Percentiles rank a stretch among this genome's conserved stretches.
Evolutionary conservation across 2,113 vertebrate species (phyloP).

Genomic region (Eulemur macaco): DNA sequence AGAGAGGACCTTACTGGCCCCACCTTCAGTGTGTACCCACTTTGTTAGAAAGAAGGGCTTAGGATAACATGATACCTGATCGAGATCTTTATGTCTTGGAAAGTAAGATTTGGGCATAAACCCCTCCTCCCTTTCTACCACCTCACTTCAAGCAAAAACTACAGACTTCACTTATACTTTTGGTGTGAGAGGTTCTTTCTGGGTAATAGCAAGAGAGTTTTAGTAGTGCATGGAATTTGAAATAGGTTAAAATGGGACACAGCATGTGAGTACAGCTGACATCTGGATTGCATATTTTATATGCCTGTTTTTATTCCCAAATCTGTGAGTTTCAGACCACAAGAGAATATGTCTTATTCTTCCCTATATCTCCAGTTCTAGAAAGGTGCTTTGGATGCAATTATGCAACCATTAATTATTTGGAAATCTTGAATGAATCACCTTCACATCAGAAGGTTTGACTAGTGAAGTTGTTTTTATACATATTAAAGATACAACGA

Average conservation of each 20-base stretch:
- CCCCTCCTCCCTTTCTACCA: neutral
- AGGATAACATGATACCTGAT: neutral
- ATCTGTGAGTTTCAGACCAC: neutral
- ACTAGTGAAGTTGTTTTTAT: neutral
- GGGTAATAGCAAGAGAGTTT: neutral
- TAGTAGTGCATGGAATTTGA: neutral
- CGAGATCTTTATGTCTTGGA: neutral
- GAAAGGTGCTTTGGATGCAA: neutral
- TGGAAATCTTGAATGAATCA: neutral
- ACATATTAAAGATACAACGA: neutral
- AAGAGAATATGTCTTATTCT: neutral
- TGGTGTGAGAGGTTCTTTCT: neutral
- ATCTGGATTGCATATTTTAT: slow-evolving; percentile 26
- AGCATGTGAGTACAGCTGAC: neutral
- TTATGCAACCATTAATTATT: neutral
- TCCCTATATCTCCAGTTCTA: neutral
- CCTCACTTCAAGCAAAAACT: neutral
- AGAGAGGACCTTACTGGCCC: neutral
- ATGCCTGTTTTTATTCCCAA: neutral
- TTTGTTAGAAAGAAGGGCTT: neutral
- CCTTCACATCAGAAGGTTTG: neutral
- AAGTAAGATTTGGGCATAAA: neutral
- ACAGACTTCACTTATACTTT: neutral
- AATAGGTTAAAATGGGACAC: slow-evolving; percentile 14
- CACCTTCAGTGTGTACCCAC: neutral